These are phyloP conservation scores for Grallaria varia DNA, from an alignment of 2,113 vertebrate species.

Conservation along the genomic window DNA sequence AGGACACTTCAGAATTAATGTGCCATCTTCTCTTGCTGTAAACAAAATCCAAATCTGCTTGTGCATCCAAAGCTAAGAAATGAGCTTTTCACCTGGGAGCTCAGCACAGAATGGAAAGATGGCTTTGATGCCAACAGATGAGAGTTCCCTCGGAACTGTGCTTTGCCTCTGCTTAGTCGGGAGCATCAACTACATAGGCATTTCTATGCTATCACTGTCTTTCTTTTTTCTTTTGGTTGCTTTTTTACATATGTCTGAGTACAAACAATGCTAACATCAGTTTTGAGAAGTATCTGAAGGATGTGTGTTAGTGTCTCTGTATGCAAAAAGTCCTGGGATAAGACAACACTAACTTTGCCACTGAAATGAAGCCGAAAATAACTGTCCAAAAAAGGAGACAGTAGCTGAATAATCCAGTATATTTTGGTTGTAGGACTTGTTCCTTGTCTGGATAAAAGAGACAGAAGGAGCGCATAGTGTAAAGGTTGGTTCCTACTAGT, in stretches of 20 bases:
- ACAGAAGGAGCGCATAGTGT: not conserved
- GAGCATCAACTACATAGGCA: not conserved
- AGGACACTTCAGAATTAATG: not conserved
- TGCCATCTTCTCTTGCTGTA: not conserved
- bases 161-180: not conserved
- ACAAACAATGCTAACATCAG: not conserved
- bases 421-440: not conserved
- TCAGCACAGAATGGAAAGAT: not conserved
- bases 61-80: not conserved
- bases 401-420: not conserved
- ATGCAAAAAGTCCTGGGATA: not conserved
- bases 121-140: not conserved
- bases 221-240: too few relatives aligned
- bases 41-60: not conserved
- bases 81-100: not conserved
- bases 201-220: rapidly evolving
- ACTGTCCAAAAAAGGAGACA: not conserved
- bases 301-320: not conserved
- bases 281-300: not conserved
- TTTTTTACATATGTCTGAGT: not conserved
- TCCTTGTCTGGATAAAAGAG: not conserved
- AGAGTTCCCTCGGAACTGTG: not conserved
- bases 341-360: not conserved
- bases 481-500: rapidly evolving
- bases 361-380: not conserved